Evolutionary conservation across 1,140 invertebrate genomes (phyloP).

Genomic region (Hycleus cichorii): DNA sequence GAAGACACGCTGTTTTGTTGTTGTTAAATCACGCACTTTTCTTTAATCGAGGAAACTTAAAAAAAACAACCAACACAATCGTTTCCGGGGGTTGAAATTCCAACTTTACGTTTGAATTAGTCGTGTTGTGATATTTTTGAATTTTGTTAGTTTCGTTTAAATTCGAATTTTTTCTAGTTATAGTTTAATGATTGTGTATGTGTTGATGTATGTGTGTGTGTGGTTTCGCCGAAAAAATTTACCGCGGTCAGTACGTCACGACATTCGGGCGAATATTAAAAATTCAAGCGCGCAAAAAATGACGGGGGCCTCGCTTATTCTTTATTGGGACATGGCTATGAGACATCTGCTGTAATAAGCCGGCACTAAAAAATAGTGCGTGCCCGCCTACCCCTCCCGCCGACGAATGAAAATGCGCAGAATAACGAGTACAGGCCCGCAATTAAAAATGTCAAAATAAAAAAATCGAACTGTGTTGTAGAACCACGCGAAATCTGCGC

Average conservation of each 20-base stretch:
- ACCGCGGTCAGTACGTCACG: constrained; percentile 27
- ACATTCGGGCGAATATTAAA: constrained; percentile 40
- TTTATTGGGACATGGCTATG: constrained; percentile 45
- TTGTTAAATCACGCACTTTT: constrained; percentile 17
- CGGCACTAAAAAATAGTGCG: constrained; percentile 44
- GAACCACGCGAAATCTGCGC: constrained; percentile 12
- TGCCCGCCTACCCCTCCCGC: constrained; percentile 37
- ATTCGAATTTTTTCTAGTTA: too few relatives aligned
- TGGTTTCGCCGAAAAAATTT: constrained; percentile 2
- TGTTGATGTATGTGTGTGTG: too few relatives aligned
- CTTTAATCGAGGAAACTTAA: too few relatives aligned
- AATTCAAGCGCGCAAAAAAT: constrained; percentile 42
- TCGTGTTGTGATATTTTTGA: too few relatives aligned
- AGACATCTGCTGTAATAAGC: constrained; percentile 45
- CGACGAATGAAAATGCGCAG: constrained; percentile 43
- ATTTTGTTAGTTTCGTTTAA: too few relatives aligned
- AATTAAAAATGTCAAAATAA: constrained; percentile 45
- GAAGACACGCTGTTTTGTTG: neutral
- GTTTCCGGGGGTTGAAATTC: too few relatives aligned
- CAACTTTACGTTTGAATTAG: too few relatives aligned
- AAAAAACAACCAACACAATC: too few relatives aligned
- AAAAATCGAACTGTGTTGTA: constrained; percentile 30
- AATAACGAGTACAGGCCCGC: constrained; percentile 44
- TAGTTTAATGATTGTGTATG: too few relatives aligned
- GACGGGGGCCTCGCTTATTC: constrained; percentile 37